Base-by-base conservation (phyloP, 2,797 vertebrate species). In the Parotocinclus haroldoi region DNA sequence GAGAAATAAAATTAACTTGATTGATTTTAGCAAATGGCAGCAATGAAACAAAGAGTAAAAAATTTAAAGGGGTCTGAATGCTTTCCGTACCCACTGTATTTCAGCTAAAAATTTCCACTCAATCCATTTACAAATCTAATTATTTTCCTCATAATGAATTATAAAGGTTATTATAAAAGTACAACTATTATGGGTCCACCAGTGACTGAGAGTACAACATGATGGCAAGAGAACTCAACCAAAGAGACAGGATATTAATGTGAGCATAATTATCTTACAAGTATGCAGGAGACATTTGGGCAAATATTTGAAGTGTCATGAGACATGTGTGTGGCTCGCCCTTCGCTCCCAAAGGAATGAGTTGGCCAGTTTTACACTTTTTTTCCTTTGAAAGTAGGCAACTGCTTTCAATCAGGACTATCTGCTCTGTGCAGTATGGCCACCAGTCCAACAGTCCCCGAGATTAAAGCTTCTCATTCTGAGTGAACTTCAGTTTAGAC, bases 221-320 rank as follows among this genome's bases (percentile, higher is more conserved):
- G 57, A 55, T 51, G 39, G 38, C 18, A 36, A 44, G 27, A 39
- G 53, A 69, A 56, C 46, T 9, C 45, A 62, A 52, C 51, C 37
- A 54, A 38, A 66, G 12, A 66, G 61, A 54, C 51, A 54, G 37
- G 66, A 79, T 71, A 68, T 68, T 74, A 57, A 54, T 36, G 58
- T 16, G 59, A 19, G 68, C 62, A 74, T 68, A 63, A 53, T 60
- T 40, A 61, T 65, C 58, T 69, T 9, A 62, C 58, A 76, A 72
- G 59, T 66, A 67, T 64, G 63, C 66, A 61, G 53, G 55, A 63
- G 46, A 62, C 63, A 64, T 73, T 60, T 13, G 49, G 64, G 63
- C 58, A 63, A 64, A 74, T 72, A 44, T 66, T 67, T 66, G 45
- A 63, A 63, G 61, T 71, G 57, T 64, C 62, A 58, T 58, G 58